These are phyloP conservation scores for Teleogryllus occipitalis DNA, from an alignment of 1,140 invertebrate genomes.

Conservation along the genomic window DNA sequence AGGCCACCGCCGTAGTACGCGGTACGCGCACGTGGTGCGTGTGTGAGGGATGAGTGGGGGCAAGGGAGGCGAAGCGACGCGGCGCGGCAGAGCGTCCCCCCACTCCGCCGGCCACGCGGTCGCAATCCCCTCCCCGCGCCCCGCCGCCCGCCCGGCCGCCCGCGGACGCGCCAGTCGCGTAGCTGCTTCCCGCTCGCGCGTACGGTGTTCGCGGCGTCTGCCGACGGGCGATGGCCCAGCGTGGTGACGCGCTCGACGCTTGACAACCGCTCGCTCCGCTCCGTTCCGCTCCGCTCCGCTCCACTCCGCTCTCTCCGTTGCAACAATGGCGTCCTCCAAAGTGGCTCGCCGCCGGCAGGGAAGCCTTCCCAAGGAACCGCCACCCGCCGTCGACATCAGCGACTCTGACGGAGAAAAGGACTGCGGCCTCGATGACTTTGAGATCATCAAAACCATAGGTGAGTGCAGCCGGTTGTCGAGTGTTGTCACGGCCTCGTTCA, in stretches of 20 bases:
- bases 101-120: too few relatives aligned
- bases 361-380: slow-evolving; percentile 32
- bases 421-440: slow-evolving; percentile 64
- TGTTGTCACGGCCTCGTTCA: neutral
- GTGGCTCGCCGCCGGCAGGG: slow-evolving; percentile 34
- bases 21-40: neutral
- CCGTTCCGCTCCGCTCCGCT: too few relatives aligned
- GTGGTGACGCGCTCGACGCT: too few relatives aligned
- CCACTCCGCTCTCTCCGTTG: slow-evolving; percentile 28
- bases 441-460: slow-evolving; percentile 76
- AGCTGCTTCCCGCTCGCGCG: neutral
- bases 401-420: slow-evolving; percentile 53
- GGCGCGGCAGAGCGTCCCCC: too few relatives aligned
- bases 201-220: neutral
- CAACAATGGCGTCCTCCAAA: slow-evolving; percentile 38
- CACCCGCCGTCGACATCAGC: slow-evolving; percentile 37
- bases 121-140: too few relatives aligned
- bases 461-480: slow-evolving; percentile 37
- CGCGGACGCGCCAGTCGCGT: neutral
- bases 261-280: too few relatives aligned
- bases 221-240: too few relatives aligned
- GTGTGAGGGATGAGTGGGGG: neutral
- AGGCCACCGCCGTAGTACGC: too few relatives aligned
- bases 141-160: too few relatives aligned
- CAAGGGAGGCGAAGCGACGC: neutral